Evolutionary conservation across 2,797 vertebrate species (phyloP).

Genomic region (Acipenser oxyrinchus): DNA sequence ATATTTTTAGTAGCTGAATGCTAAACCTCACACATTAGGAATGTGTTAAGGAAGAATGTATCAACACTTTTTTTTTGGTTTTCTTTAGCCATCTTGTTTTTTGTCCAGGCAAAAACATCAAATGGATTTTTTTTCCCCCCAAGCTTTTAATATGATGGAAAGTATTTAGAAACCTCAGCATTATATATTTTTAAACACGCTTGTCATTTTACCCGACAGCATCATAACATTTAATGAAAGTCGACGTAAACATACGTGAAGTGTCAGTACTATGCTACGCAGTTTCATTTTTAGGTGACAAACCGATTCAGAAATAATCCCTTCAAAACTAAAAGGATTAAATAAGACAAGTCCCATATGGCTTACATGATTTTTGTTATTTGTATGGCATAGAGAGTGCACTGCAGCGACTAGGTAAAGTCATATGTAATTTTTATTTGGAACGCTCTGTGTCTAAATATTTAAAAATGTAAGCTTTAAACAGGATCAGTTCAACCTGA

Average conservation of each 20-base stretch:
- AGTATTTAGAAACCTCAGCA: neutral
- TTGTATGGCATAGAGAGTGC: neutral
- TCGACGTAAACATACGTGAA: conserved; percentile 16
- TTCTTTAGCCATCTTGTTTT: too few species aligned
- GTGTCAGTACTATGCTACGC: conserved; percentile 8
- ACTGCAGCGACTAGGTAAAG: conserved; percentile 20
- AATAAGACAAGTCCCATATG: conserved; percentile 14
- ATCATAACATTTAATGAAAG: conserved; percentile 1
- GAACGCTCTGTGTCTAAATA: conserved; percentile 15
- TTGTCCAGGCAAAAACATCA: too few species aligned
- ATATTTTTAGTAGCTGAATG: conserved; percentile 59
- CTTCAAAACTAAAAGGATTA: conserved; percentile 30
- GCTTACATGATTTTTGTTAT: conserved; percentile 12
- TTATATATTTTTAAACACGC: neutral
- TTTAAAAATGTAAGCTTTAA: conserved; percentile 5
- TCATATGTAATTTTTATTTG: conserved; percentile 18
- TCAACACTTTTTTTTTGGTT: too few species aligned
- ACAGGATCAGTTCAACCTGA: conserved; percentile 3
- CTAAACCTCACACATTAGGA: conserved; percentile 64
- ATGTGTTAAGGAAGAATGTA: conserved; percentile 51
- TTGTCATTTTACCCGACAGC: neutral
- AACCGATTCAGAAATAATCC: conserved; percentile 7
- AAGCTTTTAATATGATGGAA: too few species aligned
- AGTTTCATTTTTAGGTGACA: conserved; percentile 1
- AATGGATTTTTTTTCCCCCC: too few species aligned